Percentiles rank a stretch among this genome's conserved stretches.
These are phyloP conservation scores for Isichthys henryi DNA, from an alignment of 2,113 vertebrate genomes.

Conservation along the genomic window DNA sequence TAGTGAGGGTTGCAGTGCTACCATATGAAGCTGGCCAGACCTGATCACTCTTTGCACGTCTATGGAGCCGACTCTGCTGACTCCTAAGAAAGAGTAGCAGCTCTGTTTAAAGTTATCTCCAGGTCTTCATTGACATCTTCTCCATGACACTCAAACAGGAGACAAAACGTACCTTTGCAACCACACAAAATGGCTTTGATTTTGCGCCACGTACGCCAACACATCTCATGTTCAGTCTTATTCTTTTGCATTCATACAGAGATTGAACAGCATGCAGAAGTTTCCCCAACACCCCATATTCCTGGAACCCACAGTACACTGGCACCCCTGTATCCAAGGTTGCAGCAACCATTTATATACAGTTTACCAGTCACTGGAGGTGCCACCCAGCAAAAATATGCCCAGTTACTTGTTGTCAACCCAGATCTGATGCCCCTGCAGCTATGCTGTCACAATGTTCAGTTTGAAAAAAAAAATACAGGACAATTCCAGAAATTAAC, in stretches of 20 bases:
- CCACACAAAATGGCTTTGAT: neutral
- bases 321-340: neutral
- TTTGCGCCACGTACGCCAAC: neutral
- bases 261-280: neutral
- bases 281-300: neutral
- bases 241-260: neutral
- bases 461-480: too few relatives aligned
- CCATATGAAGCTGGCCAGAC: neutral
- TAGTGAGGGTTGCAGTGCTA: neutral
- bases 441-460: too few relatives aligned
- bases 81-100: neutral
- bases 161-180: neutral
- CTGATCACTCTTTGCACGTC: neutral
- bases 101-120: neutral
- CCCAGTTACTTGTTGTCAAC: neutral
- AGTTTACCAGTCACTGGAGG: neutral
- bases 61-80: neutral
- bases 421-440: too few relatives aligned
- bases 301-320: neutral
- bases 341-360: neutral
- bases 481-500: neutral
- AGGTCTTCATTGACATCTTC: neutral
- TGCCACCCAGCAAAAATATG: neutral
- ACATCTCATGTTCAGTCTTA: neutral
- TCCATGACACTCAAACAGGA: neutral